Base-by-base conservation (phyloP, 1,140 invertebrate species). In the Temnothorax longispinosus region DNA sequence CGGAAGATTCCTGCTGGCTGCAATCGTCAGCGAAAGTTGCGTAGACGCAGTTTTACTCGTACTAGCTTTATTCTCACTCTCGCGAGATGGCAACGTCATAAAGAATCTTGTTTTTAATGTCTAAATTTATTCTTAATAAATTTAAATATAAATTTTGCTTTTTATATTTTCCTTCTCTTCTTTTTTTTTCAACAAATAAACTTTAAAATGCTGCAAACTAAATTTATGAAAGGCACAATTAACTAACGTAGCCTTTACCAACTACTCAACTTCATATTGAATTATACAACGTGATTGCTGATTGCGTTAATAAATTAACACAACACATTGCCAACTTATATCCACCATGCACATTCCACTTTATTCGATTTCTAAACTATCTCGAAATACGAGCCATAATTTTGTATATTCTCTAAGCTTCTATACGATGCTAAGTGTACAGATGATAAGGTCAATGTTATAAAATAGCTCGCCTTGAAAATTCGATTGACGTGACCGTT, bases 31-130 rank as follows among this genome's bases (percentile, higher is more conserved):
- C 52, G n/a, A 38, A 76, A 54, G 52, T 54, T 54, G 18, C 52
- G 52, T 54, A 15, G 6, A 56, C 41, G 32, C 35, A n/a, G 3
- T 35, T 69, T 47, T 84, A 10, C 15, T 72, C 54, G 10, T 84
- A n/a, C 32, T 18, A 50, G 54, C 76, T 74, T 82, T 56, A 27
- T 52, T 50, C 38, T 35, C 15, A 8, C 44, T 69, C 44, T 69
- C 85, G n/a, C 35, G 54, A 86, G 90, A 89, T 85, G 88, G 90
- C 87, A 76, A 88, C 10, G 60, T 64, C 18, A 32, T 21, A 50
- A 15, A 18, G 60, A 67, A 76, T 52, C 10, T 54, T 27, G 3
- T 54, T 54, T 54, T n/a, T 54, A 8, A 54, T 7, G 32, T 74
- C n/a, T 54, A 64, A 86, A 85, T 80, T 74, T 15, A 54, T 27